Percentiles rank a stretch among this genome's conserved stretches.
Evolutionary conservation across 2,113 vertebrate species (phyloP).

Genomic region (Sula dactylatra): DNA sequence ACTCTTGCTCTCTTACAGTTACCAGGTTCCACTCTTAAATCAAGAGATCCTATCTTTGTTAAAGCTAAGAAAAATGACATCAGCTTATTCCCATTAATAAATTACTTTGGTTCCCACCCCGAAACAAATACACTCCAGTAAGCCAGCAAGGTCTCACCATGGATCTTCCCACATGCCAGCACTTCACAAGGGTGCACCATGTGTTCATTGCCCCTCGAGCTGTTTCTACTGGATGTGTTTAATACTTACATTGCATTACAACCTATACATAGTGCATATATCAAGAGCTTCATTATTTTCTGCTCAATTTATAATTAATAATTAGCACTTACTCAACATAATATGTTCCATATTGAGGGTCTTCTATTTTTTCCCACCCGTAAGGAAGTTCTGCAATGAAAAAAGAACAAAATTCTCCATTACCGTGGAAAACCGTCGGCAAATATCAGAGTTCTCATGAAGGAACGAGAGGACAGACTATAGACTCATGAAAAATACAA

Average conservation of each 20-base stretch:
- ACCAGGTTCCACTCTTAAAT: not conserved
- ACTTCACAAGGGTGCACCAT: not conserved
- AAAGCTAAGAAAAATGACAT: not conserved
- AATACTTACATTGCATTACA: not conserved
- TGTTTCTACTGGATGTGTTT: not conserved
- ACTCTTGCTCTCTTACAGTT: not conserved
- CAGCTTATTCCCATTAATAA: not conserved
- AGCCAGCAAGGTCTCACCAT: not conserved
- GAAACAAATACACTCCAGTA: not conserved
- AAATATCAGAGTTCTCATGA: not conserved
- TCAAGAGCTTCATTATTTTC: not conserved
- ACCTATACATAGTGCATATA: not conserved
- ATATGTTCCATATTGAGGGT: conserved; percentile 95
- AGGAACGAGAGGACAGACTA: not conserved
- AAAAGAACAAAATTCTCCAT: conserved; percentile 10
- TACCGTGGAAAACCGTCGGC: not conserved
- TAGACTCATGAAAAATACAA: not conserved
- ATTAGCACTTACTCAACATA: conserved; percentile 92
- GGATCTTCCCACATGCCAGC: not conserved
- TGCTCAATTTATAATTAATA: not conserved
- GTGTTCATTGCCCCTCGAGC: not conserved
- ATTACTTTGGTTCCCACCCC: not conserved
- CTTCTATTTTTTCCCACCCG: conserved; percentile 98
- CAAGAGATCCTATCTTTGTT: not conserved
- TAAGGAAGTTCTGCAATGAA: conserved; percentile 91